Base-by-base conservation (phyloP, 2,888 invertebrate species). In the Brassicogethes aeneus region DNA sequence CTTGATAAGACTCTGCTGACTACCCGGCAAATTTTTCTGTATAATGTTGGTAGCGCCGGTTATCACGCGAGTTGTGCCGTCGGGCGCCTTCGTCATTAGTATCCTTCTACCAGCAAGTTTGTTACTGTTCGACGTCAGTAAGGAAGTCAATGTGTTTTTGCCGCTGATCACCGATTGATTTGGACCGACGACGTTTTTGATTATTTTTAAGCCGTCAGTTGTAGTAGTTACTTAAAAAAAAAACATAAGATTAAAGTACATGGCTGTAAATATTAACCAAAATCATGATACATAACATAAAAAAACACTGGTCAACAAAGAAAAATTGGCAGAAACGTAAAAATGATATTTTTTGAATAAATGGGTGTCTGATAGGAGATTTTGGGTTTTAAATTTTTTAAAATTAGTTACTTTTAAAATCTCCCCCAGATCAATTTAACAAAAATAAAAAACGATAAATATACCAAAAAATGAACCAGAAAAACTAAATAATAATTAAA, bases 71-170 rank as follows among this genome's bases (percentile, higher is more conserved):
- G 80, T 77, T 15, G 79, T 75, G 40, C 82, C 80, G 62, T 82
- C 80, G 1, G 79, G 73, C 16, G 81, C 79, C 69, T 85, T 85
- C 0, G 84, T 82, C 84, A 85, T 84, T 47, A 82, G 79, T 50
- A 85, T 83, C 57, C 79, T 70, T 56, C 80, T 69, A 37, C 79
- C 80, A 33, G 82, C 74, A 16, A 82, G 74, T 64, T 82, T 82
- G 51, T 77, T 80, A 16, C 77, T 76, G 67, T 67, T 68, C 15
- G 72, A 70, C 8, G 81, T 79, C 37, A 83, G 70, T 7, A 77
- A 61, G 1, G 83, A 82, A 2, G 82, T 82, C 17, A 84, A 66
- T 8, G 80, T 77, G 38, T 80, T 78, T 57, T 80, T 79, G 40
- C 76, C 75, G 17, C 73, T 64, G 40, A 72, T 68, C 16, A 70